Conservation (phyloP, 2,888 invertebrate species). For the Zygaena filipendulae region DNA sequence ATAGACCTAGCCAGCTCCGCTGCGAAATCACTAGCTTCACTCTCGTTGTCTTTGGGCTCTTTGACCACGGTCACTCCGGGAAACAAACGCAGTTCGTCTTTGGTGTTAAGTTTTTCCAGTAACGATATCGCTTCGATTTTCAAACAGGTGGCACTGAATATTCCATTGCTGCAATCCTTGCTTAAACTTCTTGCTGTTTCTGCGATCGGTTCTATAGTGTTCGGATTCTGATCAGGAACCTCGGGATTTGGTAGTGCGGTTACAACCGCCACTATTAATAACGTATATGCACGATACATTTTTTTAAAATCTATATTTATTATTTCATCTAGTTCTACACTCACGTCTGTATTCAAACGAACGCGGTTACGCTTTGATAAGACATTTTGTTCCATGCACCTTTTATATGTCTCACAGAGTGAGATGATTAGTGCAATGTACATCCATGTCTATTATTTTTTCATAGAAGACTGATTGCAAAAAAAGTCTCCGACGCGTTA, state of each 20-base stretch:
- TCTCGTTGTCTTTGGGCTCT: conserved; percentile 62
- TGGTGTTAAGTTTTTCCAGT: conserved; percentile 46
- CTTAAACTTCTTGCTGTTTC: conserved; percentile 38
- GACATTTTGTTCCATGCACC: conserved; percentile 41
- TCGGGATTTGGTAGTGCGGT: conserved; percentile 45
- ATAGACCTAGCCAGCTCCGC: conserved; percentile 78
- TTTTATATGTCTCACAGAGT: conserved; percentile 59
- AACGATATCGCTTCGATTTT: conserved; percentile 55
- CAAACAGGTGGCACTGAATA: conserved; percentile 50
- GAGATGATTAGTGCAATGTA: conserved; percentile 43
- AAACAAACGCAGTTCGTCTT: conserved; percentile 43
- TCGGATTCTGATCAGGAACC: conserved; percentile 21
- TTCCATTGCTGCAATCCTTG: conserved; percentile 48
- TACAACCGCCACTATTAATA: conserved; percentile 27
- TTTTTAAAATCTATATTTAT: too few relatives aligned
- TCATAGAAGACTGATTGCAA: conserved; percentile 61
- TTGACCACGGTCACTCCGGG: conserved; percentile 75
- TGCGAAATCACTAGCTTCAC: conserved; percentile 76
- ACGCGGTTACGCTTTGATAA: conserved; percentile 51
- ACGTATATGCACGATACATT: conserved; percentile 35
- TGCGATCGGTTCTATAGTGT: conserved; percentile 27
- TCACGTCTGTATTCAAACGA: conserved; percentile 40
- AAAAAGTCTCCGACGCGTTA: too few relatives aligned
- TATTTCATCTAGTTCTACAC: conserved; percentile 8
- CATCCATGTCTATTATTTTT: conserved; percentile 56